Percentiles rank a stretch among this genome's conserved stretches.
These are phyloP conservation scores for Myripristis murdjan DNA, from an alignment of 2,797 vertebrate genomes.

Conservation along the genomic window DNA sequence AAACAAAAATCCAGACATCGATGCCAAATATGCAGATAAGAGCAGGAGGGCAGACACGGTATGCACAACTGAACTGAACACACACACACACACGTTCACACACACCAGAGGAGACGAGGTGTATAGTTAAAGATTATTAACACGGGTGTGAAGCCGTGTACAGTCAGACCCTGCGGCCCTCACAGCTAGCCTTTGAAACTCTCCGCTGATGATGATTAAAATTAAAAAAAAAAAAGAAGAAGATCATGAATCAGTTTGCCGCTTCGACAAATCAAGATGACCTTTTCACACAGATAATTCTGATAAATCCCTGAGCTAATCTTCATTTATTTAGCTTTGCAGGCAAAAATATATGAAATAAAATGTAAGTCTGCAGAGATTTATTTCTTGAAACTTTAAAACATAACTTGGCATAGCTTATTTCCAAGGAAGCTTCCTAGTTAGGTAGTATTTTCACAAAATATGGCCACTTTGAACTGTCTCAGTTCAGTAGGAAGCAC, in stretches of 20 bases:
- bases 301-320: conserved; percentile 7
- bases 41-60: conserved; percentile 6
- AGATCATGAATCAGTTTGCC: conserved; percentile 1
- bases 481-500: too few species aligned
- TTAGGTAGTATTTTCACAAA: too few species aligned
- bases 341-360: background rate
- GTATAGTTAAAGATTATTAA: conserved; percentile 3
- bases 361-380: background rate
- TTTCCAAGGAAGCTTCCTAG: too few species aligned
- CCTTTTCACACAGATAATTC: conserved; percentile 8
- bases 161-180: background rate
- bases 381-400: background rate
- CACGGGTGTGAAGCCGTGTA: background rate
- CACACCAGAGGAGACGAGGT: background rate
- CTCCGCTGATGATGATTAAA: background rate
- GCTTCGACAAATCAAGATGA: conserved; percentile 1
- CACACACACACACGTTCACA: background rate
- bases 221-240: too few species aligned
- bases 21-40: conserved; percentile 22
- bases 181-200: background rate
- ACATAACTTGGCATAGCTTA: too few species aligned
- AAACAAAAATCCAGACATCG: background rate
- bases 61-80: background rate
- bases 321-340: background rate
- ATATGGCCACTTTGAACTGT: too few species aligned